phyloP scores from a whole-genome alignment of 2,113 vertebrate species.

The Sardina pilchardus region DNA sequence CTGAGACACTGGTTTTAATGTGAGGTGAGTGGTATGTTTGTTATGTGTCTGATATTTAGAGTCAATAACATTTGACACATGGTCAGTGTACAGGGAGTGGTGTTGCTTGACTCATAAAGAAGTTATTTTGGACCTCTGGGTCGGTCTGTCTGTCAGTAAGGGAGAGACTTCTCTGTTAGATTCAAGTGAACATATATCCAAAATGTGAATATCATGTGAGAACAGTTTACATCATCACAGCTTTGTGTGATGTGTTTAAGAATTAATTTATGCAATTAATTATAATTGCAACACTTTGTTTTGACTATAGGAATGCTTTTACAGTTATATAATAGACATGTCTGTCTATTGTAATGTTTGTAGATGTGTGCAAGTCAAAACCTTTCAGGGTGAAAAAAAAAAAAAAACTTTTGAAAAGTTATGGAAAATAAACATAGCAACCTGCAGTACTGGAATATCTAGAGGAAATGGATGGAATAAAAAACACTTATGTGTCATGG shows the following conservation, averaged over 20 bases:
- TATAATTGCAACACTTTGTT: background rate
- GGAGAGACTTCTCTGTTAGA: background rate
- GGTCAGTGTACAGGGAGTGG: background rate
- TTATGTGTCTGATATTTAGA: background rate
- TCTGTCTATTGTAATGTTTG: background rate
- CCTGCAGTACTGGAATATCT: background rate
- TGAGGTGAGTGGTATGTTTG: background rate
- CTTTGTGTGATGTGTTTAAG: background rate
- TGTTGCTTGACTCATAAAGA: background rate
- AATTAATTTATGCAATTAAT: background rate
- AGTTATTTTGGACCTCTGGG: background rate
- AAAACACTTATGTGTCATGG: background rate
- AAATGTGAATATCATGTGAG: background rate
- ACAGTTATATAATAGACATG: background rate
- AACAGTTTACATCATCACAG: background rate
- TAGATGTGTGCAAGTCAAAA: background rate
- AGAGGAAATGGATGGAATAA: background rate
- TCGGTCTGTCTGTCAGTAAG: background rate
- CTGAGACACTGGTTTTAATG: background rate
- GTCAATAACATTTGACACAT: background rate
- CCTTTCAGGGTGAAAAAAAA: background rate
- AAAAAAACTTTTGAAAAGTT: background rate
- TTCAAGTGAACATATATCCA: background rate
- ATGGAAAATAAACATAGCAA: constrained; percentile 10
- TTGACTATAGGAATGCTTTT: background rate